Evolutionary conservation across 2,113 vertebrate species (phyloP), one percentile per base, ranked within the genome.

Genomic region (Lanius collurio): DNA sequence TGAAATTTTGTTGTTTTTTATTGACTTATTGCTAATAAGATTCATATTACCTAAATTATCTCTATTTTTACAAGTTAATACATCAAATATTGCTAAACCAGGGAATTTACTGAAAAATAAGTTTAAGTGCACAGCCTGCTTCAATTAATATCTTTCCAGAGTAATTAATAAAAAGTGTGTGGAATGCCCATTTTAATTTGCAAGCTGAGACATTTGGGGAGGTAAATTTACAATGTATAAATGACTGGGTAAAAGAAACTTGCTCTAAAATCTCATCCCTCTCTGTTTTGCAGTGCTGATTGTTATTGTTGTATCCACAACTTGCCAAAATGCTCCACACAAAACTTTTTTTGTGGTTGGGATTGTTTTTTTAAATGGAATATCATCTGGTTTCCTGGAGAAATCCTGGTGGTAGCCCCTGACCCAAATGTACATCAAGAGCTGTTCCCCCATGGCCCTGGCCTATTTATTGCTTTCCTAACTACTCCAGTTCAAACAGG

Each of bases 391-490:
- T 47, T 94, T 90, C 57, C 64, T 76, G 3, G 47, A 70, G 93
- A 96, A 97, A 96, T 17, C 92, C 95, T 97, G 28, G 82, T 39
- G 95, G 92, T 96, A 93, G 93, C 92, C 94, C 83, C 93, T 95
- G 91, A 94, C 96, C 94, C 94, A 97, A 71, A 94, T 95, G 94
- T 94, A 95, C 96, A 90, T 78, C 87, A 11, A 73, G 94, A 67
- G 83, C 91, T 83, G 87, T 91, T 97, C 96, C 97, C 97, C 97
- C 75, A 95, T 97, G 97, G 97, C 95, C 96, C 96, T 97, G 96
- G 93, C 97, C 97, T 97, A 97, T 96, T 97, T 97, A 96, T 95
- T 94, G 95, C 93, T 68, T 97, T 97, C 90, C 94, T 95, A 55
- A 97, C 74, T 33, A 50, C 93, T 95, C 5, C 79, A 64, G 87